A percentile compares a stretch with the other conserved stretches of the same genome.
phyloP scores from a whole-genome alignment of 2,113 vertebrate species.

The Cnemophilus loriae region DNA sequence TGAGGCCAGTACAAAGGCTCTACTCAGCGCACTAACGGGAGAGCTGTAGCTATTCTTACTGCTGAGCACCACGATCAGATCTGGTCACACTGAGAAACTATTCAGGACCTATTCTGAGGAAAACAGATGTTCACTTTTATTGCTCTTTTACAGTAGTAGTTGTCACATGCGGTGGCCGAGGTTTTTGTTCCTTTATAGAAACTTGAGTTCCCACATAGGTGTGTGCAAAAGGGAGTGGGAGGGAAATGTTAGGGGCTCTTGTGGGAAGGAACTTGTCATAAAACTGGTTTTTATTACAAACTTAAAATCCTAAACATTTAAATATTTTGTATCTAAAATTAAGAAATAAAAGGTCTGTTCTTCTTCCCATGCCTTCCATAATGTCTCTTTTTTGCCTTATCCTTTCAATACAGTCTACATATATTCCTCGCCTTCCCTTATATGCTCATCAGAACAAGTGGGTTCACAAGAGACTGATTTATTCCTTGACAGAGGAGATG shows the following conservation, averaged over 20 bases:
- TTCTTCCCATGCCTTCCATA: neutral
- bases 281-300: neutral
- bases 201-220: neutral
- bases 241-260: neutral
- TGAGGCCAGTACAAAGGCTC: neutral
- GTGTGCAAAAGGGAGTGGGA: neutral
- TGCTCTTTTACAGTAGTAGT: neutral
- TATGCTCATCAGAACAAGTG: neutral
- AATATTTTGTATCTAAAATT: neutral
- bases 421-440: neutral
- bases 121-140: neutral
- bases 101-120: neutral
- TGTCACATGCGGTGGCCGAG: neutral
- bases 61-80: neutral
- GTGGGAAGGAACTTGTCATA: neutral
- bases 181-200: neutral
- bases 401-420: neutral
- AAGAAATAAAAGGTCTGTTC: neutral
- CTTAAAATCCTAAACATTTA: neutral
- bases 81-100: neutral
- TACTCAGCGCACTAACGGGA: neutral
- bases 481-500: neutral
- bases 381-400: neutral
- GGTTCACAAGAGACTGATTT: neutral
- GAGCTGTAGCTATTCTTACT: neutral